Percentiles rank a stretch among this genome's conserved stretches.
phyloP scores from a whole-genome alignment of 2,797 vertebrate genomes.

The Danio choprae region DNA sequence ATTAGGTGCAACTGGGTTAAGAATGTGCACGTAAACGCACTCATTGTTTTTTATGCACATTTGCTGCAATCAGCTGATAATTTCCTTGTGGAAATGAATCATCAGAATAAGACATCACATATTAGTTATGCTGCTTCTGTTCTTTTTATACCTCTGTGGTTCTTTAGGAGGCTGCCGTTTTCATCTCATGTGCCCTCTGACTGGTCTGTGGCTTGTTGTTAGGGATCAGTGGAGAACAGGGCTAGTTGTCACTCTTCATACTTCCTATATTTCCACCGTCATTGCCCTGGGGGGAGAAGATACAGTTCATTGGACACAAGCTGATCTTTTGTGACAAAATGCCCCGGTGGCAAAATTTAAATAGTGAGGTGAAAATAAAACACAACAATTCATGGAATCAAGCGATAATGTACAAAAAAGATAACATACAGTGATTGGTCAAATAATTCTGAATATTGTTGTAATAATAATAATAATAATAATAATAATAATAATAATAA shows the following conservation, averaged over 20 bases:
- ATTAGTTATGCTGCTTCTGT: slow-evolving; percentile 3
- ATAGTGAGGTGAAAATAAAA: background rate
- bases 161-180: background rate
- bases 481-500: too few species aligned
- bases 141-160: slow-evolving; percentile 12
- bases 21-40: background rate
- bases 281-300: background rate
- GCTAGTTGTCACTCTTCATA: slow-evolving; percentile 5
- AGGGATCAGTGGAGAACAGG: background rate
- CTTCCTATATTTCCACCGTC: background rate
- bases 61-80: slow-evolving; percentile 15
- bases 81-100: slow-evolving; percentile 26
- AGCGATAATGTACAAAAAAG: too few species aligned
- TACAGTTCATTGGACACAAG: slow-evolving; percentile 11
- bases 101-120: slow-evolving; percentile 5
- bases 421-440: too few species aligned
- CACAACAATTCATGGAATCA: background rate
- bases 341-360: background rate
- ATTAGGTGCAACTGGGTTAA: background rate
- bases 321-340: slow-evolving; percentile 2
- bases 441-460: too few species aligned
- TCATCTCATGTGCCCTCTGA: background rate
- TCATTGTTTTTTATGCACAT: background rate
- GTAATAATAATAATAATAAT: too few species aligned
- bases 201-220: background rate